Base-by-base conservation (phyloP, 2,888 invertebrate species). In the Leptogaster cylindrica region DNA sequence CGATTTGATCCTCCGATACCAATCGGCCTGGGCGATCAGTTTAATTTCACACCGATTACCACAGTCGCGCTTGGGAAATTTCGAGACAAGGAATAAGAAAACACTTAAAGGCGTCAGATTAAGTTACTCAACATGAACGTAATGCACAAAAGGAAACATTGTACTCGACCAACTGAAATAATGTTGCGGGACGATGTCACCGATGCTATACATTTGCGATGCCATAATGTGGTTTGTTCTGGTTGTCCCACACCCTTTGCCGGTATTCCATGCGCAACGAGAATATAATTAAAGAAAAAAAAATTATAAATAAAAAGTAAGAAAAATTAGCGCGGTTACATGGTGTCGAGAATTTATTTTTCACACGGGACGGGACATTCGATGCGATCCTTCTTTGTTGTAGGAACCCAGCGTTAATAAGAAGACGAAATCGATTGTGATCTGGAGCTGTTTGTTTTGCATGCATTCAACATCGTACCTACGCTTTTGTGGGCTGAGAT, bases 381-480 rank as follows among this genome's bases (percentile, higher is more conserved):
- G 18, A 16, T 16, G 14, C 12, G 16, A 41, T 41, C 41, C 7
- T 41, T 5, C 16, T 14, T 41, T 12, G 3, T 14, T 36, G 2
- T 14, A 2, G 3, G 10, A 41, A 7, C 14, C 14, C 14, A 41
- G 41, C 18, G 41, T 41, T 41, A 41, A 41, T 41, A 31, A n/a
- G 6, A 41, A 41, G 41, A 41, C 16, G 41, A 41, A 41, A 41
- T 41, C 41, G 41, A 41, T 41, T 41, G 41, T 41, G 41, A 41
- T 41, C 41, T 41, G 41, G 16, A 41, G 41, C 41, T 41, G 16
- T 41, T 41, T 41, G 41, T 41, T 41, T 41, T 41, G 6, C 7
- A 41, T 16, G 10, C 41, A 8, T 18, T 18, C 10, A 10, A 2
- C 16, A 4, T 18, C 18, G 41, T 14, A 41, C 41, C 41, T 41